Evolutionary conservation across 2,797 vertebrate species (phyloP).

Genomic region (Hemitrygon akajei): DNA sequence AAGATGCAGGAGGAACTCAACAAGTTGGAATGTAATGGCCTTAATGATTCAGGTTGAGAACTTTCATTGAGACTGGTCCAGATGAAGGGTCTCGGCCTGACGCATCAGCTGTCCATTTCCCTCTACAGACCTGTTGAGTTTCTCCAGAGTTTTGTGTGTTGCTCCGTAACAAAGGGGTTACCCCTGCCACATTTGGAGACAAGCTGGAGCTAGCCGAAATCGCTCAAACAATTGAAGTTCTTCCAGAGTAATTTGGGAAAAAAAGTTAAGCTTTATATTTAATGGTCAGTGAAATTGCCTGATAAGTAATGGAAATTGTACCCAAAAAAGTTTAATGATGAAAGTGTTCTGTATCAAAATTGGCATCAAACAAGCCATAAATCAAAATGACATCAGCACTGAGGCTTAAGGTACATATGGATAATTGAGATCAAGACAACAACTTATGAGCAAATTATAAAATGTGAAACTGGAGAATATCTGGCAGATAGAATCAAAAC

Average conservation of each 20-base stretch:
- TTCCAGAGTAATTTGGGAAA: neutral
- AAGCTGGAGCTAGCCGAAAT: neutral
- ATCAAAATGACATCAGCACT: neutral
- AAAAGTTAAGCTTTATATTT: neutral
- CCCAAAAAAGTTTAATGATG: neutral
- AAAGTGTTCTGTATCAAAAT: neutral
- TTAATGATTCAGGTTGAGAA: no score
- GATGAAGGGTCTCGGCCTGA: no score
- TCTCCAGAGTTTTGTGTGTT: no score
- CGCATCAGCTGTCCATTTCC: no score
- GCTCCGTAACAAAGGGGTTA: neutral
- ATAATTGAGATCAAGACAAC: neutral
- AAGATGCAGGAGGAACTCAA: no score
- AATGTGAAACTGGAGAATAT: neutral
- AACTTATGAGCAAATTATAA: neutral
- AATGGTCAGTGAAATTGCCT: constrained; percentile 28
- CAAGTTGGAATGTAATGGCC: no score
- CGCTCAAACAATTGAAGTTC: neutral
- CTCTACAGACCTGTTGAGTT: no score
- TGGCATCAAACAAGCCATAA: neutral
- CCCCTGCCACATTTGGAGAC: neutral
- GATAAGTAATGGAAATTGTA: neutral
- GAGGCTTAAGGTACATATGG: neutral
- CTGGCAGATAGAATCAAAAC: neutral
- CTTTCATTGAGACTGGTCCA: no score